These are phyloP conservation scores for Eidolon helvum DNA, from an alignment of 2,113 vertebrate species.

Conservation along the genomic window DNA sequence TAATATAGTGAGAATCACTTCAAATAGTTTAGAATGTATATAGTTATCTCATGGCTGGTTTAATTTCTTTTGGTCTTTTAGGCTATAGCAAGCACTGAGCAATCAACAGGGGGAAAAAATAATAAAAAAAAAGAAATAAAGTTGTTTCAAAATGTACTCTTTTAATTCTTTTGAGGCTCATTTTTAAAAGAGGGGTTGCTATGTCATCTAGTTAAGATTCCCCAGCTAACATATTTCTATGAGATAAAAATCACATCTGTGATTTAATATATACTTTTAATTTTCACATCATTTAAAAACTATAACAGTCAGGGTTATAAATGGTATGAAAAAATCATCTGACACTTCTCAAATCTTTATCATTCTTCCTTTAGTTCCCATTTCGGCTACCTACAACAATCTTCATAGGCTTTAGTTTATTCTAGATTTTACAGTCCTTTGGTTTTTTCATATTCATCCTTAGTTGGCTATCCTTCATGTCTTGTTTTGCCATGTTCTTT, in stretches of 20 bases:
- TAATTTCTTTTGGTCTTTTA: constrained; percentile 31
- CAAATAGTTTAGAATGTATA: not conserved
- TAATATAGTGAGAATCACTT: not conserved
- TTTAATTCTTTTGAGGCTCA: not conserved
- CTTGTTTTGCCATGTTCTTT: not conserved
- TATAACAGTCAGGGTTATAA: not conserved
- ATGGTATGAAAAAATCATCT: not conserved
- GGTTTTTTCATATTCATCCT: not conserved
- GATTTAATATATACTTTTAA: not conserved
- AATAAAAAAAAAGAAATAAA: not conserved
- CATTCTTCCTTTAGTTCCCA: not conserved
- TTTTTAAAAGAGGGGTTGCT: not conserved
- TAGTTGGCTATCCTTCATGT: not conserved
- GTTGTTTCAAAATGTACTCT: not conserved
- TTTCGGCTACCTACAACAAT: not conserved
- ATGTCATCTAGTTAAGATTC: not conserved
- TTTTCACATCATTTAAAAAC: not conserved
- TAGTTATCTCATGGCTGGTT: not conserved
- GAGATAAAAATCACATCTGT: not conserved
- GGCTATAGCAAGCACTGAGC: not conserved
- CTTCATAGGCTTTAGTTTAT: not conserved
- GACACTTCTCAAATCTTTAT: not conserved
- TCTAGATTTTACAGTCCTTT: not conserved
- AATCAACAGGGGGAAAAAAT: not conserved
- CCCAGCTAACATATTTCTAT: not conserved